These are phyloP conservation scores for Celastrina argiolus DNA, from an alignment of 2,888 invertebrate genomes.

Conservation along the genomic window DNA sequence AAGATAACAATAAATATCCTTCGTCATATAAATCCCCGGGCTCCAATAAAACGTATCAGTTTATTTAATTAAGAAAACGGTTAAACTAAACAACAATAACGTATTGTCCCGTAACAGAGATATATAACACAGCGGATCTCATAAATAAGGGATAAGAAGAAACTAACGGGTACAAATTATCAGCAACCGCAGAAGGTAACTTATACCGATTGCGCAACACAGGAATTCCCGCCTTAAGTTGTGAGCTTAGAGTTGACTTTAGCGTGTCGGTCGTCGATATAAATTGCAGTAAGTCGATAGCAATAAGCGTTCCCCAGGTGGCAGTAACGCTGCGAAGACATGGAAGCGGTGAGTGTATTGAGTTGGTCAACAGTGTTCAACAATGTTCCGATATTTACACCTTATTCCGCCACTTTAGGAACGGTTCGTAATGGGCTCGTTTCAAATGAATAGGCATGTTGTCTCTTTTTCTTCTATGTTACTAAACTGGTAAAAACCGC, in stretches of 20 bases:
- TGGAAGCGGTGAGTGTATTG: constrained; percentile 18
- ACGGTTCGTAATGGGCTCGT: background rate
- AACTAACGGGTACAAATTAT: constrained; percentile 17
- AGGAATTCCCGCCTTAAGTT: background rate
- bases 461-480: no score
- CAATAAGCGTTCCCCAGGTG: constrained; percentile 25
- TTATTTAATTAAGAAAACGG: constrained; percentile 23
- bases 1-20: background rate
- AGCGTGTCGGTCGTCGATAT: background rate
- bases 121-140: constrained; percentile 22
- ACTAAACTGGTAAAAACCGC: no score
- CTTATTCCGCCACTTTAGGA: background rate
- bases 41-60: constrained; percentile 8
- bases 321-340: constrained; percentile 20
- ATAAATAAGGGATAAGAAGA: constrained; percentile 24
- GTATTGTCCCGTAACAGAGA: constrained; percentile 16
- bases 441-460: background rate
- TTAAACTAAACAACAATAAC: constrained; percentile 20
- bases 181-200: background rate
- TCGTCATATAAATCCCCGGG: background rate
- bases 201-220: background rate
- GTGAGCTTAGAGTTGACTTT: background rate
- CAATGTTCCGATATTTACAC: constrained; percentile 12
- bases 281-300: constrained; percentile 25
- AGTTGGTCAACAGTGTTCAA: constrained; percentile 12